These are phyloP conservation scores for Cuniculus paca DNA, from an alignment of 2,797 vertebrate species.

Conservation along the genomic window DNA sequence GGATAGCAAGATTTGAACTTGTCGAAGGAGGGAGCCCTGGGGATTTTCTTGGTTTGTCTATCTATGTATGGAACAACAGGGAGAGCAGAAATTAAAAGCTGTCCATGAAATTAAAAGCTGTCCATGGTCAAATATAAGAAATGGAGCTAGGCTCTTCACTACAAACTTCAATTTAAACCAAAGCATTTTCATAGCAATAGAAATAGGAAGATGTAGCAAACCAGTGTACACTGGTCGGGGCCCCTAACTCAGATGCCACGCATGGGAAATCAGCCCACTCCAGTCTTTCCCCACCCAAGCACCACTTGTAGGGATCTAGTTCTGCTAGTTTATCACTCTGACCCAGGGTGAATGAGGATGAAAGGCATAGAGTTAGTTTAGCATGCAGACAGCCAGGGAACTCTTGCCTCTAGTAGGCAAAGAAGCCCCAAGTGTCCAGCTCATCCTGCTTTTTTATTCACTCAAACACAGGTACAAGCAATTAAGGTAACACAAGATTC, in stretches of 20 bases:
- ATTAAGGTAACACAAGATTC: background rate
- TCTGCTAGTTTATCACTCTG: background rate
- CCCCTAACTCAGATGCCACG: background rate
- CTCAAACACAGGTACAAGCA: no score
- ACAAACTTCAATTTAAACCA: background rate
- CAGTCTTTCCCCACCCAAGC: background rate
- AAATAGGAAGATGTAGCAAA: background rate
- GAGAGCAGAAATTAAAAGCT: background rate
- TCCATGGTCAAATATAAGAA: background rate
- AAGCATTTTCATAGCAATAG: conserved; percentile 25
- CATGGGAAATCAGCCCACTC: background rate
- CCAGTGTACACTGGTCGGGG: background rate
- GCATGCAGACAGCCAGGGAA: no score
- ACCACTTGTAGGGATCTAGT: background rate
- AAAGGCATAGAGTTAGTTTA: background rate
- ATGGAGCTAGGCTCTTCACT: background rate
- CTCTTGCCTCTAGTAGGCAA: no score
- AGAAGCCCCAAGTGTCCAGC: no score
- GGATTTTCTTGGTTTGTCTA: background rate
- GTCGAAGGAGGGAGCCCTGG: background rate
- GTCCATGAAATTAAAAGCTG: background rate
- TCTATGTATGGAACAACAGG: background rate
- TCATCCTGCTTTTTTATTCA: no score
- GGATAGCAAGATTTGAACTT: background rate
- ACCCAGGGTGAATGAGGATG: background rate